These are phyloP conservation scores for Oithona nana DNA, from an alignment of 2,888 invertebrate species.

Conservation along the genomic window DNA sequence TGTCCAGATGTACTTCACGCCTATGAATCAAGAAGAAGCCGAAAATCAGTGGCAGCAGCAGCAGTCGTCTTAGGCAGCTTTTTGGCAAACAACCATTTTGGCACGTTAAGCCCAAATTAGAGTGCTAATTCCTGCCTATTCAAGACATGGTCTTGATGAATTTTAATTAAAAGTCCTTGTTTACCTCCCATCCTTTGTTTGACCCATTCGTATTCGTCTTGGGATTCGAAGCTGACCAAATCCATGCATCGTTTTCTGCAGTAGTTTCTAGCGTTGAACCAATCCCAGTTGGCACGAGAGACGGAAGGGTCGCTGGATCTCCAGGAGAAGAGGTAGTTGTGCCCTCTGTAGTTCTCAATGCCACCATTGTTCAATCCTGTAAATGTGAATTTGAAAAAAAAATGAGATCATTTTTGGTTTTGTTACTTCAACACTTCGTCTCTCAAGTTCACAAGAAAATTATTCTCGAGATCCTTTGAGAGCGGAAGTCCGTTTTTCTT, in stretches of 20 bases:
- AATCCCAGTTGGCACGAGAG: constrained; percentile 34
- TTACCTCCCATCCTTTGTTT: constrained; percentile 12
- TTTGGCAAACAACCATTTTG: too few relatives aligned
- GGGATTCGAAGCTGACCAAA: constrained; percentile 70
- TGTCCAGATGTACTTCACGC: constrained; percentile 57
- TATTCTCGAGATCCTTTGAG: neutral
- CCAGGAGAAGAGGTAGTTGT: constrained; percentile 12
- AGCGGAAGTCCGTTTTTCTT: too few relatives aligned
- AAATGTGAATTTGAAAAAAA: neutral
- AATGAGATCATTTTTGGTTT: neutral
- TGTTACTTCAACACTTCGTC: neutral
- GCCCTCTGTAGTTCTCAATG: constrained; percentile 8
- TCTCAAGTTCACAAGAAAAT: neutral
- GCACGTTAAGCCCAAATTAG: too few relatives aligned
- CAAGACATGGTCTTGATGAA: too few relatives aligned
- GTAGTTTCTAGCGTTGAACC: constrained; percentile 73
- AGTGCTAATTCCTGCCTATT: too few relatives aligned
- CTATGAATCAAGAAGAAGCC: neutral
- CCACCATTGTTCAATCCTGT: constrained; percentile 15
- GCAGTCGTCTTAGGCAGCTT: too few relatives aligned
- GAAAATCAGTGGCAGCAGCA: neutral
- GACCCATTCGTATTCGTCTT: constrained; percentile 65
- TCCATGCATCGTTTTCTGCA: constrained; percentile 83
- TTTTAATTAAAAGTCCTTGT: too few relatives aligned
- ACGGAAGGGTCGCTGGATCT: constrained; percentile 6